Evolutionary conservation across 2,797 vertebrate genomes (phyloP), one percentile per base, ranked within the genome.

Genomic region (Odontamblyopus rebecca): DNA sequence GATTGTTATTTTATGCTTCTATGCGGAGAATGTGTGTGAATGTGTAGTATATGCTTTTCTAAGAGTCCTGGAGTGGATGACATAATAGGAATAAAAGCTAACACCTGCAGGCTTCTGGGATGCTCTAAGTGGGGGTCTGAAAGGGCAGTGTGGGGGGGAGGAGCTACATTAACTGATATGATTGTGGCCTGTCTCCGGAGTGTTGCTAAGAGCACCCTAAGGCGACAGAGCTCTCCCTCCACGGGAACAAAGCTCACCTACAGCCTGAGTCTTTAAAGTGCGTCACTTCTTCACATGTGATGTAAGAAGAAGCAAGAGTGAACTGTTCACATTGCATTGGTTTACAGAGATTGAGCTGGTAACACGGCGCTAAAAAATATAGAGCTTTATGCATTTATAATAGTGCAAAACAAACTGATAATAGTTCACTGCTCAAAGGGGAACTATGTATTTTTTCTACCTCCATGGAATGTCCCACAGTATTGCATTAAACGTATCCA

Each of bases 161-260:
- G 38, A 63, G 61, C n/a, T 11, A n/a, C 61, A 63, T 44, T 63
- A 12, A 63, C 19, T 63, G 35, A 63, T 63, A 63, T 63, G 30
- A 63, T 63, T 63, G 61, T 63, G 61, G 12, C 35, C 12, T 1
- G 32, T 63, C 35, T 41, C 35, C 41, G 7, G 29, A 63, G 61
- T 63, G 61, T 63, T 26, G 61, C 12, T 63, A 63, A 63, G 61
- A 63, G 61, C 61, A 41, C 19, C 61, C 61, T 12, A 12, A 35
- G 61, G 61, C 61, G 12, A 11, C 35, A 44, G 32, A 38, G 19
- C 32, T 41, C 69, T 48, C 32, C 30, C 61, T 62, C 18, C 61
- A 35, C n/a, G 29, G 57, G 30, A 62, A 62, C 32, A 35, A 18
- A 62, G 61, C 61, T 62, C 32, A 35, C 61, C 32, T 62, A 38